A percentile compares a stretch with the other conserved stretches of the same genome.
Conservation (phyloP, 2,888 invertebrate species). For the Habrosyne pyritoides region DNA sequence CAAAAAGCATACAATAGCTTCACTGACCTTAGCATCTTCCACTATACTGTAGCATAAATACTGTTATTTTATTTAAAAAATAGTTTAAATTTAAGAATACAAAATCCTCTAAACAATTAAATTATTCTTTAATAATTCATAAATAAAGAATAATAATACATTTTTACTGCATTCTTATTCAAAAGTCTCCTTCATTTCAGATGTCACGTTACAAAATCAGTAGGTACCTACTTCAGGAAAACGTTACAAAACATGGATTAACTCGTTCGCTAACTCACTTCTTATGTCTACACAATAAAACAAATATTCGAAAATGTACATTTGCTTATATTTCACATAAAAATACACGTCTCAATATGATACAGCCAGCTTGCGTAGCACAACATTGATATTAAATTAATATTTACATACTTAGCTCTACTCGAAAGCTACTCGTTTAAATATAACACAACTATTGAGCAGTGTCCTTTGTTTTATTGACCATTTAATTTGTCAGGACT, state of each 20-base stretch:
- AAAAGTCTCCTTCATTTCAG: too few relatives aligned
- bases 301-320: slow-evolving; percentile 70
- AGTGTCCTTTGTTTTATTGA: slow-evolving; percentile 17
- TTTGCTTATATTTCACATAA: slow-evolving; percentile 80
- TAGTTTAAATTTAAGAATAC: too few relatives aligned
- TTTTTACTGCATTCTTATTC: too few relatives aligned
- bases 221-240: neutral
- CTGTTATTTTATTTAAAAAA: too few relatives aligned
- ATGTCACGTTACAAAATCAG: neutral
- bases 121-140: too few relatives aligned
- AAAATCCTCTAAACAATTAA: too few relatives aligned
- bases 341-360: slow-evolving; percentile 70
- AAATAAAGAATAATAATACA: too few relatives aligned
- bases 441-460: slow-evolving; percentile 29
- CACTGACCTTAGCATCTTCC: slow-evolving; percentile 54
- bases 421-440: slow-evolving; percentile 20
- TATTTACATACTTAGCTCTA: slow-evolving; percentile 34
- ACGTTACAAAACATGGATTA: neutral
- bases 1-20: slow-evolving; percentile 29
- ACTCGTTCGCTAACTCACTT: neutral
- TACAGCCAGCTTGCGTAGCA: slow-evolving; percentile 53
- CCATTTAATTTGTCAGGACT: slow-evolving; percentile 9
- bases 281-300: slow-evolving; percentile 55
- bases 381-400: slow-evolving; percentile 53
- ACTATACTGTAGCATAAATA: neutral